Evolutionary conservation across 2,888 invertebrate genomes (phyloP).

Genomic region (Cotesia congregata): DNA sequence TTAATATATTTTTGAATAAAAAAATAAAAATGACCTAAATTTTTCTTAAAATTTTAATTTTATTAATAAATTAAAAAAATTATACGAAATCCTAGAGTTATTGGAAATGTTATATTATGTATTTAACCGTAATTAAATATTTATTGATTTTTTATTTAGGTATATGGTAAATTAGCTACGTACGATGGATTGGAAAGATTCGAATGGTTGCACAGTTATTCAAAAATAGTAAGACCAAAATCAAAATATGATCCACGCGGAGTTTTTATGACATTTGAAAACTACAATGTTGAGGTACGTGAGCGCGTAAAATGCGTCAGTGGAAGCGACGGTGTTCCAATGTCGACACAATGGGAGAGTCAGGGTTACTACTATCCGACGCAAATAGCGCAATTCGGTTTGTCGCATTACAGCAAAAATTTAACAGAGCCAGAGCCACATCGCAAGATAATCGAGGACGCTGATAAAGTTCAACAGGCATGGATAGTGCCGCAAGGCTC

Average conservation of each 20-base stretch:
- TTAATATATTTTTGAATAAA: neutral
- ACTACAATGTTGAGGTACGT: conserved; percentile 96
- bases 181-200: conserved; percentile 85
- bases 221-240: conserved; percentile 90
- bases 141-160: conserved; percentile 69
- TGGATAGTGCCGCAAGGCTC: conserved; percentile 85
- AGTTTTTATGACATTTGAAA: conserved; percentile 96
- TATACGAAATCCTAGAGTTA: neutral
- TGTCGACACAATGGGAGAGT: conserved; percentile 97
- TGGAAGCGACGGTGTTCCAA: conserved; percentile 92
- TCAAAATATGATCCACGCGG: conserved; percentile 91
- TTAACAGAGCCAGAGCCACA: conserved; percentile 87
- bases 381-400: conserved; percentile 97
- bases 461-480: conserved; percentile 76
- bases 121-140: conserved; percentile 14
- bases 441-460: conserved; percentile 82
- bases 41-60: no score
- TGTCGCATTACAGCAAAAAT: conserved; percentile 97
- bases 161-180: conserved; percentile 87
- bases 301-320: conserved; percentile 97
- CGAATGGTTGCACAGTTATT: conserved; percentile 95
- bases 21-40: conserved; percentile 7
- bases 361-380: conserved; percentile 98
- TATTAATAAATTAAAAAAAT: conserved; percentile 4
- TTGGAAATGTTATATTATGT: neutral